Conservation (phyloP, 2,888 invertebrate species). For the Alloscopus bannaensis region DNA sequence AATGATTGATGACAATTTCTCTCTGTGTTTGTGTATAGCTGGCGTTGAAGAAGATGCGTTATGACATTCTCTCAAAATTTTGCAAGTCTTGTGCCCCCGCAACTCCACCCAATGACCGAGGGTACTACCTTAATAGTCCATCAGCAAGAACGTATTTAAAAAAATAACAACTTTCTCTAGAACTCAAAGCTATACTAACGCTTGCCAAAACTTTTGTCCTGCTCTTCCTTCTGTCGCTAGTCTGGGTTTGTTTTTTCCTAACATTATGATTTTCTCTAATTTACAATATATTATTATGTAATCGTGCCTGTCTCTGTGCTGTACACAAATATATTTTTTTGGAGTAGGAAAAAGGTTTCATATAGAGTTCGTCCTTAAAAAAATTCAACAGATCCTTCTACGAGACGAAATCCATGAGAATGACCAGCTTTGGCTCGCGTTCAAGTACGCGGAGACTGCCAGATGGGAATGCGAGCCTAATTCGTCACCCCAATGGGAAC, state of each 20-base stretch:
- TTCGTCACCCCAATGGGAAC: constrained; percentile 40
- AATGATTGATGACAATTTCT: too few species aligned
- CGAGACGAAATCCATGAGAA: constrained; percentile 70
- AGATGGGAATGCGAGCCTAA: constrained; percentile 44
- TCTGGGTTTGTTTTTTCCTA: constrained; percentile 2
- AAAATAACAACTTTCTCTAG: constrained; percentile 21
- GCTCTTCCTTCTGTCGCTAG: constrained; percentile 11
- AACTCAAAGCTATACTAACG: constrained; percentile 18
- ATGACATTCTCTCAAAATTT: constrained; percentile 62
- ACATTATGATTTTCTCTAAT: too few species aligned
- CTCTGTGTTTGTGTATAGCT: constrained; percentile 54
- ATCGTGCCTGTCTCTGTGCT: too few species aligned
- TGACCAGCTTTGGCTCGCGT: constrained; percentile 70
- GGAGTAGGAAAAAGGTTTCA: too few species aligned
- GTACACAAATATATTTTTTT: too few species aligned
- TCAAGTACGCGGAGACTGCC: constrained; percentile 61
- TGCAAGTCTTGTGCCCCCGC: constrained; percentile 66
- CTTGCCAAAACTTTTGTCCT: constrained; percentile 34
- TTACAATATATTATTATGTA: too few species aligned
- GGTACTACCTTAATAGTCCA: constrained; percentile 63
- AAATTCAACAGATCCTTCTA: constrained; percentile 70
- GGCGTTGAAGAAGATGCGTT: constrained; percentile 72
- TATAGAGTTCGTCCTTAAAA: too few species aligned
- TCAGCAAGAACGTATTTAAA: constrained; percentile 61
- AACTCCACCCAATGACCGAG: constrained; percentile 62